phyloP scores from a whole-genome alignment of 2,888 invertebrate genomes.

The Phlogophora meticulosa region DNA sequence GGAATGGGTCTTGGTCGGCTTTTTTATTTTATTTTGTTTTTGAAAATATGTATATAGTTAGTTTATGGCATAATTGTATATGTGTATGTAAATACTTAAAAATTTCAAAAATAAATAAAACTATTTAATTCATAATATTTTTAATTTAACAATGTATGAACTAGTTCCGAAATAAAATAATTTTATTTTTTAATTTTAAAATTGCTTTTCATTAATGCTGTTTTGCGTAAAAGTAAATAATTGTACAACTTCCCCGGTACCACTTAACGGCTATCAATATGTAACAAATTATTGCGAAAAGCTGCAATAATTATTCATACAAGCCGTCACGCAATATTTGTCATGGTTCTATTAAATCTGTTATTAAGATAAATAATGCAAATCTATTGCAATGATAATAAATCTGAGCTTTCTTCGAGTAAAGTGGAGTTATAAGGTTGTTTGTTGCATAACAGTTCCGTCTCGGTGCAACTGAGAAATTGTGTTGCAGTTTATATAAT shows the following conservation, averaged over 20 bases:
- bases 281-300: constrained; percentile 50
- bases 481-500: constrained; percentile 54
- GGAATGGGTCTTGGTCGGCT: too few relatives aligned
- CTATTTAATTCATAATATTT: too few relatives aligned
- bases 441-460: constrained; percentile 56
- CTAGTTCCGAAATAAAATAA: too few relatives aligned
- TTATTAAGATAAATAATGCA: constrained; percentile 62
- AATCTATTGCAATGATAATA: constrained; percentile 63
- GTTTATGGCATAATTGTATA: too few relatives aligned
- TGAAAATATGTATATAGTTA: too few relatives aligned
- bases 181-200: too few relatives aligned
- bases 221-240: constrained; percentile 5
- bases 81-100: too few relatives aligned
- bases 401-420: constrained; percentile 68
- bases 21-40: too few relatives aligned
- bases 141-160: too few relatives aligned
- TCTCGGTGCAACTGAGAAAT: constrained; percentile 48
- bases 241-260: constrained; percentile 14
- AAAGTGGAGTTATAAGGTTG: constrained; percentile 59
- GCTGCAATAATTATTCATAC: constrained; percentile 37
- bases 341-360: constrained; percentile 50
- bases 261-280: constrained; percentile 33
- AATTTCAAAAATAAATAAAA: too few relatives aligned
- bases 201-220: background rate
- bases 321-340: constrained; percentile 42